Percentiles rank a stretch among this genome's conserved stretches.
phyloP scores from a whole-genome alignment of 2,797 vertebrate genomes.

The Tadarida brasiliensis region DNA sequence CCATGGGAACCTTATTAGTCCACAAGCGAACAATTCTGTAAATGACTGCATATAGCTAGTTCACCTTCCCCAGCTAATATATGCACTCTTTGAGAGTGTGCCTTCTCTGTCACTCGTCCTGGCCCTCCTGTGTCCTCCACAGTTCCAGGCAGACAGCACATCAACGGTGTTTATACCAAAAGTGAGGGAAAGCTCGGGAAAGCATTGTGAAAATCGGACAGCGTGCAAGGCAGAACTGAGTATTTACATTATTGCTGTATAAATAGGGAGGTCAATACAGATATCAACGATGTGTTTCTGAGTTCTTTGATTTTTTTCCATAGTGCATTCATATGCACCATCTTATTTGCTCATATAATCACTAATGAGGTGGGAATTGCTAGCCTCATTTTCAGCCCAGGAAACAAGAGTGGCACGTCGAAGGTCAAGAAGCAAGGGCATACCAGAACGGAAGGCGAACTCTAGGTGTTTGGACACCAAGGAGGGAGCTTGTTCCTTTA shows the following conservation, averaged over 20 bases:
- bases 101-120: background rate
- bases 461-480: background rate
- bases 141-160: background rate
- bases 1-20: background rate
- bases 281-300: background rate
- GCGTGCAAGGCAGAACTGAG: background rate
- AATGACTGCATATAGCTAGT: background rate
- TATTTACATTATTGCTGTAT: background rate
- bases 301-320: conserved; percentile 2
- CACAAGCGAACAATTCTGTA: background rate
- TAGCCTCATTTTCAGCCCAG: background rate
- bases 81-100: background rate
- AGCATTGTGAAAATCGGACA: background rate
- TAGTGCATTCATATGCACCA: background rate
- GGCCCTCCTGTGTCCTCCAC: background rate
- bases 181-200: background rate
- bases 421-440: background rate
- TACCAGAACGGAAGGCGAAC: background rate
- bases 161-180: background rate
- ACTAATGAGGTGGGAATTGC: background rate
- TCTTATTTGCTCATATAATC: conserved; percentile 12
- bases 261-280: background rate
- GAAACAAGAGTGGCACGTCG: background rate
- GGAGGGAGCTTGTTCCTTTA: background rate
- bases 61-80: background rate